Evolutionary conservation across 2,888 invertebrate genomes (phyloP), one percentile per base, ranked within the genome.

Genomic region (Rotaria magnacalcarata): DNA sequence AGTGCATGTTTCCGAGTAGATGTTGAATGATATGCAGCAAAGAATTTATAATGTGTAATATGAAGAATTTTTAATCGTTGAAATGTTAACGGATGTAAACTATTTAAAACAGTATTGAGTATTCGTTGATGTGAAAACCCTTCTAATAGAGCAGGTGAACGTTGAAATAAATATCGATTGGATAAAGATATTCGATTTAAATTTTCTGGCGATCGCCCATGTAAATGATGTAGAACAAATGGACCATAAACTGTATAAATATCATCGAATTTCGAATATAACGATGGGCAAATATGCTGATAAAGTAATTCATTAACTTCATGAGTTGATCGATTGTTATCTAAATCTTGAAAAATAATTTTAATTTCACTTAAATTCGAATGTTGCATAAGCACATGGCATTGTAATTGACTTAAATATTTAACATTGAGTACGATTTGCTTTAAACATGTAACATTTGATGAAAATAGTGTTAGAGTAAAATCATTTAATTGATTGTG

Each of bases 381-480:
- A 80, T 80, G 75, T 47, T 47, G 43, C 43, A 24, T 21, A 21
- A 80, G 47, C 1, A 80, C 47, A 10, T 47, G 75, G 47, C 75
- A 80, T 80, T 80, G 43, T 80, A 80, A 80, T 47, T 41, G 41
- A 43, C 43, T 47, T 47, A 80, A 16, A 80, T 80, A 80, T 80
- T 43, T 93, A 90, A 94, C 92, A 89, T 92, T 92, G 88, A 94
- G 92, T 88, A 91, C 91, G 0, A 94, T 93, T 84, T 92, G 92
- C 88, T 92, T 92, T 87, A 94, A 90, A 89, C 93, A 92, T 52
- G 94, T 93, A 75, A 93, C 92, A 89, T 91, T 92, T 27, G 93
- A 92, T 88, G 93, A 92, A 90, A 94, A 94, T 85, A 94, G 90
- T 85, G 93, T 92, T 87, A 94, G 91, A 0, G 93, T 93, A 84